Conservation (phyloP, 2,113 vertebrate genomes). For the Telmatochromis sp. region DNA sequence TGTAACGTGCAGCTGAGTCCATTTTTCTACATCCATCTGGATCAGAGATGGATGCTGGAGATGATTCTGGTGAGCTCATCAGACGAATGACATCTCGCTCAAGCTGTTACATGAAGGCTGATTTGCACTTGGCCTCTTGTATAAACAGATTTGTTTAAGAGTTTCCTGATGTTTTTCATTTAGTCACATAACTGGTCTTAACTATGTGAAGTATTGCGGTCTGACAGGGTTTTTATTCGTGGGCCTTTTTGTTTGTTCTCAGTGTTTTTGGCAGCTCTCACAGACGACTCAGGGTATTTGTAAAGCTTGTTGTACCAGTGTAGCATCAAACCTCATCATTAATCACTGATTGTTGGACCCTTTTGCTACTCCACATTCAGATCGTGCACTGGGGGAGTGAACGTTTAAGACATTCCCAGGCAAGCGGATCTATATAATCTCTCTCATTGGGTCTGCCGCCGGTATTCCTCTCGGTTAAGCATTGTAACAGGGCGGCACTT, state of each 20-base stretch:
- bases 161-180: neutral
- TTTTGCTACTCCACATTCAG: neutral
- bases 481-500: accelerated
- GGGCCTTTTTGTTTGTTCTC: neutral
- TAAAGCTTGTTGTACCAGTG: neutral
- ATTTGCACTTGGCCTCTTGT: neutral
- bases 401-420: neutral
- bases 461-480: neutral
- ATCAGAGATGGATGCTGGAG: neutral
- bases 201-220: neutral
- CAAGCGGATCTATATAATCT: neutral
- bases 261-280: neutral
- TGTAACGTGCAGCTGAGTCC: neutral
- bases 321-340: neutral
- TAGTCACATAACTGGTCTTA: neutral
- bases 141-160: neutral
- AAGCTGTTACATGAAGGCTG: neutral
- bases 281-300: neutral
- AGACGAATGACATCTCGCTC: accelerated
- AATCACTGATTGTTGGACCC: neutral
- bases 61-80: neutral
- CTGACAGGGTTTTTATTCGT: neutral
- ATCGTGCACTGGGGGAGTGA: accelerated
- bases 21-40: neutral
- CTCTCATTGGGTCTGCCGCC: neutral